Conservation (phyloP, 2,888 invertebrate genomes). For the Esperia sulphurella region DNA sequence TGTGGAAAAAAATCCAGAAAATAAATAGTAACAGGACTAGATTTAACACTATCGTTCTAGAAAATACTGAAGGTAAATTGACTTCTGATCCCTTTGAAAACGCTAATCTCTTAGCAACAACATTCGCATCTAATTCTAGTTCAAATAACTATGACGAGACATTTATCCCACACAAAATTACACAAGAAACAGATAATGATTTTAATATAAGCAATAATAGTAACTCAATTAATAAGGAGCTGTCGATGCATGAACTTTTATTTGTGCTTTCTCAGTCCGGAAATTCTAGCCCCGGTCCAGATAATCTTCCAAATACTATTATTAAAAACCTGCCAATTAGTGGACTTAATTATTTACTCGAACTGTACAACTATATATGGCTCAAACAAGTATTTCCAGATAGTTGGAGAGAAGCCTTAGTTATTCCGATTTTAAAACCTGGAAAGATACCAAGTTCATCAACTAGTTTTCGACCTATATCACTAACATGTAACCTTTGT, state of each 20-base stretch:
- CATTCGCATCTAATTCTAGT: constrained; percentile 11
- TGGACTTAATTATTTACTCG: constrained; percentile 8
- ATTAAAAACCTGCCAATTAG: constrained; percentile 14
- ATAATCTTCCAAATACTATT: constrained; percentile 13
- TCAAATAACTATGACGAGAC: constrained; percentile 11
- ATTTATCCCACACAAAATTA: constrained; percentile 2
- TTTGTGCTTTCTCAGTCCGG: constrained; percentile 4
- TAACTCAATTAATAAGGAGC: constrained; percentile 8
- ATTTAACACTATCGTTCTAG: no score
- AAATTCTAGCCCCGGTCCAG: constrained; percentile 14
- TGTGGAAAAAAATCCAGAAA: constrained; percentile 8
- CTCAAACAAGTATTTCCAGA: constrained; percentile 14
- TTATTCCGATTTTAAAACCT: constrained; percentile 17
- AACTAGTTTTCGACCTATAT: constrained; percentile 17
- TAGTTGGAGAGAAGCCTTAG: constrained; percentile 15
- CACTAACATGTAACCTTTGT: constrained; percentile 9
- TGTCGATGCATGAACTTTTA: constrained; percentile 9
- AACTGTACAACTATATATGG: constrained; percentile 7
- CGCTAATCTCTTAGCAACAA: constrained; percentile 8
- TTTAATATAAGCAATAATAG: neutral
- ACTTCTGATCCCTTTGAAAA: neutral
- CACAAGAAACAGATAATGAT: neutral
- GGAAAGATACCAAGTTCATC: constrained; percentile 6
- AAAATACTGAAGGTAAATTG: no score
- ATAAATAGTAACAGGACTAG: neutral